Evolutionary conservation across 64 coral and sea anemone species (phyloP), one percentile per base, ranked within the genome.

Genomic region (Anthopleura sola): DNA sequence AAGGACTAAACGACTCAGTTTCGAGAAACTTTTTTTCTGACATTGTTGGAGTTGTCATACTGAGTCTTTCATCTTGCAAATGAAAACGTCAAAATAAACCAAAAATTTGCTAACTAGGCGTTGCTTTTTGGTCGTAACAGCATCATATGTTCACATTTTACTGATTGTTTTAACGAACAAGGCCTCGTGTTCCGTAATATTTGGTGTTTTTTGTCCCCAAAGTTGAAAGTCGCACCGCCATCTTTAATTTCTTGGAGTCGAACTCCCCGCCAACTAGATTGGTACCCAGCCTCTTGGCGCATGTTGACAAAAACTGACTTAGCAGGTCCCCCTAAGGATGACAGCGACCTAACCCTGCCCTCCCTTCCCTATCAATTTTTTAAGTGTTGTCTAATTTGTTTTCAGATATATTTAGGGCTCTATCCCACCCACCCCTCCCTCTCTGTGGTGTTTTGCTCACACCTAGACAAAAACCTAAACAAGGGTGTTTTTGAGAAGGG

Each of bases 1-100:
- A 79, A 79, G 76, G 76, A 46, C 37, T 79, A 23, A 79, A 79
- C 11, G 50, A 53, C 44, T 81, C 83, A 66, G 87, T 74, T n/a
- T 74, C 37, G 28, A 47, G 76, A 18, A 79, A 44, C 6, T 8
- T 20, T 26, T 38, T 19, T 10, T 79, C 76, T 1, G 36, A 28
- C 76, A 79, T 79, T 1, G 28, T 71, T 71, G n/a, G 12, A 26
- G 7, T n/a, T 71, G 66, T 32, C 66, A 71, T 34, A 24, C n/a
- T 62, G 21, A 62, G 11, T 62, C 58, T 26, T n/a, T 62, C 58
- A 62, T 28, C 11, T 23, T 26, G 21, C 4, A 23, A 0, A n/a
- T 24, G 20, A 24, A 62, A 62, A 5, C 58, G 58, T 62, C 23
- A 62, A n/a, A 57, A 24, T 62, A 62, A 62, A 24, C 24, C 4